Evolutionary conservation across 2,113 vertebrate genomes (phyloP).

Genomic region (Rousettus leschenaultii): DNA sequence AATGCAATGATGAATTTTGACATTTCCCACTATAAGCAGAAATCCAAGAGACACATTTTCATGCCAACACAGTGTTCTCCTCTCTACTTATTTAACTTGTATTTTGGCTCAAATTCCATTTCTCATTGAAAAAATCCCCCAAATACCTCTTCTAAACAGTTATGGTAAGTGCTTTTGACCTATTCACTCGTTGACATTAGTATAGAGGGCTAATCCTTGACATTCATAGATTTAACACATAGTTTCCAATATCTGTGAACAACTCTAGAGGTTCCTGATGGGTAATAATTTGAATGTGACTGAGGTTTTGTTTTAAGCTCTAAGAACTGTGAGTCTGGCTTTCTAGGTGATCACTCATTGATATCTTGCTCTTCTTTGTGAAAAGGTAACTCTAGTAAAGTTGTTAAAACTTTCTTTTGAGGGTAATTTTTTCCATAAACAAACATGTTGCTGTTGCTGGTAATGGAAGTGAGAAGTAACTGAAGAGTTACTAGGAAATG

Average conservation of each 20-base stretch:
- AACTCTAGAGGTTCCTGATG: not conserved
- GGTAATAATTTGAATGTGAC: not conserved
- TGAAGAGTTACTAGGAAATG: not conserved
- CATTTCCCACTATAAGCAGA: fast-evolving
- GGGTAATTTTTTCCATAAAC: not conserved
- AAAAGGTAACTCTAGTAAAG: not conserved
- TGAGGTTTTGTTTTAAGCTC: not conserved
- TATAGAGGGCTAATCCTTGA: not conserved
- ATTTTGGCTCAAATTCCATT: not conserved
- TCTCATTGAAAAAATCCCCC: not conserved
- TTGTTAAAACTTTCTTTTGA: not conserved
- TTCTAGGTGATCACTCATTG: not conserved
- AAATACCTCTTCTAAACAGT: not conserved
- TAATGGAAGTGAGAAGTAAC: not conserved
- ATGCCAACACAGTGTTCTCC: not conserved
- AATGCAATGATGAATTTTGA: not conserved
- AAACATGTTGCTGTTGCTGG: not conserved
- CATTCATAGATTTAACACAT: not conserved
- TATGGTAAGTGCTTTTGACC: not conserved
- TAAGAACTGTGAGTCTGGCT: not conserved
- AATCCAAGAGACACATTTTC: not conserved
- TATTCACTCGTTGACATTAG: not conserved
- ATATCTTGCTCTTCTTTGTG: not conserved
- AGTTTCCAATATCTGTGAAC: not conserved
- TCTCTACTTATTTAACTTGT: not conserved